phyloP scores from a whole-genome alignment of 2,888 invertebrate species.

The Sinhomidia bicolor region DNA sequence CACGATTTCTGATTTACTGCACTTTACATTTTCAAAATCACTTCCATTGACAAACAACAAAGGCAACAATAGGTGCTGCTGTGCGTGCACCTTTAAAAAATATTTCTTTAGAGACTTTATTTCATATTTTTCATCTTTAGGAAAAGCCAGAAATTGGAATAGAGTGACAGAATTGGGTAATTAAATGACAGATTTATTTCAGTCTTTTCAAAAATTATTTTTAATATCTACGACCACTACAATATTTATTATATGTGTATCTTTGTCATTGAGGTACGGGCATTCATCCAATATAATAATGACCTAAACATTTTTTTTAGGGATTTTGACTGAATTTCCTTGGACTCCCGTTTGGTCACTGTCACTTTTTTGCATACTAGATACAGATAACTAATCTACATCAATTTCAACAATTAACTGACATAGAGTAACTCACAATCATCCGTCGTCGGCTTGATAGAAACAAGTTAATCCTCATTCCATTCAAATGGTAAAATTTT shows the following conservation, averaged over 20 bases:
- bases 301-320: no score
- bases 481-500: background rate
- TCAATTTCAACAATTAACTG: background rate
- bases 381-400: background rate
- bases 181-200: conserved; percentile 39
- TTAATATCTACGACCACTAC: background rate
- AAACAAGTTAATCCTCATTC: conserved; percentile 45
- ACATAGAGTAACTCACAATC: background rate
- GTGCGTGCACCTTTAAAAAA: conserved; percentile 8
- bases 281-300: no score
- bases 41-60: background rate
- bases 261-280: background rate
- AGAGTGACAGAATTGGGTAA: conserved; percentile 27
- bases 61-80: background rate
- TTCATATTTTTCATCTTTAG: background rate
- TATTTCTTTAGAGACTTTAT: background rate
- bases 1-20: conserved; percentile 57
- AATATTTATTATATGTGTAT: no score
- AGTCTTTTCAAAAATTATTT: background rate
- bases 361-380: background rate
- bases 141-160: background rate
- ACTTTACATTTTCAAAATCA: conserved; percentile 18
- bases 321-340: no score
- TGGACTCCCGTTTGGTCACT: background rate
- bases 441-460: background rate